Base-by-base conservation (phyloP, 2,888 invertebrate genomes). In the Fabriciana adippe region DNA sequence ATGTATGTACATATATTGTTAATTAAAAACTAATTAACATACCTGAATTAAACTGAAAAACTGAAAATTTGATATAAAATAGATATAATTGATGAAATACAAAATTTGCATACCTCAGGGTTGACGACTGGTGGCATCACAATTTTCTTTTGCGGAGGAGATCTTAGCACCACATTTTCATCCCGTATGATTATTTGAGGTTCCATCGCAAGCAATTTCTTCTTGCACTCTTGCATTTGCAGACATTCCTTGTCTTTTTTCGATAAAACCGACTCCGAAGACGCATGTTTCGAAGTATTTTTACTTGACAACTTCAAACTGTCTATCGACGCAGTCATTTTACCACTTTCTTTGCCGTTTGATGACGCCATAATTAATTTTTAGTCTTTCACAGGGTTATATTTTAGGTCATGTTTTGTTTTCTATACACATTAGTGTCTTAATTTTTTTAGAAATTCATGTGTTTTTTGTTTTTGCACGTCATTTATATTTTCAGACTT, bases 81-180 rank as follows among this genome's bases (percentile, higher is more conserved):
- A 26, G n/a, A 35, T 55, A 15, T 4, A 26, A 26, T 31, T 31
- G 15, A 31, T 55, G n/a, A 3, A 55, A 31, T 31, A 26, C 15
- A 45, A 47, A 47, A 47, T 35, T 35, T 6, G 6, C 77, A 81
- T 78, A 93, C 93, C 86, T 93, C 93, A 5, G 90, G 86, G 56
- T 93, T 92, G 45, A 92, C 85, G 26, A 85, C 82, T 0, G 92
- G 90, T 1, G 93, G 92, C 88, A 92, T 89, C 2, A 92, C 82
- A 31, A 93, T 90, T 75, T 93, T 93, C 85, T 93, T 93, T 77
- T 93, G 92, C 5, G 93, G 92, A 5, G 93, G 93, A 4, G 92
- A 92, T 47, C 89, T 76, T 56, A 92, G 71, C 65, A 90, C 89
- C 63, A 91, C 89, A 62, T 90, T 92, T n/a, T 93, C 93, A 65